phyloP scores from a whole-genome alignment of 92 coral and sea anemone species.

The Micromussa lordhowensis region DNA sequence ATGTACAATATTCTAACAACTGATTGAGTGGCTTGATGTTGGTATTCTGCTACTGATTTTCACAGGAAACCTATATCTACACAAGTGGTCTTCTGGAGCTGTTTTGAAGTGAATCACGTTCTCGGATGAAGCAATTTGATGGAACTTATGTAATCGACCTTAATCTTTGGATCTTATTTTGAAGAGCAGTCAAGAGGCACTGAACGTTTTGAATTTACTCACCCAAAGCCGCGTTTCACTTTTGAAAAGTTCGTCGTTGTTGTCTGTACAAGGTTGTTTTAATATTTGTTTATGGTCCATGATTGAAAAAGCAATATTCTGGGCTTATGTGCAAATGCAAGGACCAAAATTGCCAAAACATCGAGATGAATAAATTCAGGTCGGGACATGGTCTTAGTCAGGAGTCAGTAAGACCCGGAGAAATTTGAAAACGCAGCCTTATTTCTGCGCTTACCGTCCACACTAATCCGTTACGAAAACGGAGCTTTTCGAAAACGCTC shows the following conservation, averaged over 20 bases:
- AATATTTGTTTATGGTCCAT: background rate
- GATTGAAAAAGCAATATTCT: background rate
- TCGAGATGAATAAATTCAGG: background rate
- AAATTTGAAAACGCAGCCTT: no score
- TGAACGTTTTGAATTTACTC: background rate
- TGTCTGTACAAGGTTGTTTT: background rate
- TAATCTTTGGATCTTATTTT: background rate
- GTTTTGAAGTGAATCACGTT: constrained; percentile 2
- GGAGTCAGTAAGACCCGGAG: no score
- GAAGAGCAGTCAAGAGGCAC: background rate
- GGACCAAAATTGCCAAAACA: background rate
- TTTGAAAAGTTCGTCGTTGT: background rate
- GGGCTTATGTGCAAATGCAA: background rate
- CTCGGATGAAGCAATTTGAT: background rate
- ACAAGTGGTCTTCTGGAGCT: background rate
- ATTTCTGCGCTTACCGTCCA: no score
- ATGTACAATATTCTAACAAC: background rate
- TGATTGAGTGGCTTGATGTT: background rate
- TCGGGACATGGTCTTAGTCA: background rate
- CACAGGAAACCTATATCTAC: background rate
- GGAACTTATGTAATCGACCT: background rate
- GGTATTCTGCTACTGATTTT: background rate
- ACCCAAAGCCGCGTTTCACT: background rate
- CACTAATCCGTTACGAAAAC: no score
- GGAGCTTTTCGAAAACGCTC: no score